These are phyloP conservation scores for Dallia pectoralis DNA, from an alignment of 2,797 vertebrate species.

Conservation along the genomic window DNA sequence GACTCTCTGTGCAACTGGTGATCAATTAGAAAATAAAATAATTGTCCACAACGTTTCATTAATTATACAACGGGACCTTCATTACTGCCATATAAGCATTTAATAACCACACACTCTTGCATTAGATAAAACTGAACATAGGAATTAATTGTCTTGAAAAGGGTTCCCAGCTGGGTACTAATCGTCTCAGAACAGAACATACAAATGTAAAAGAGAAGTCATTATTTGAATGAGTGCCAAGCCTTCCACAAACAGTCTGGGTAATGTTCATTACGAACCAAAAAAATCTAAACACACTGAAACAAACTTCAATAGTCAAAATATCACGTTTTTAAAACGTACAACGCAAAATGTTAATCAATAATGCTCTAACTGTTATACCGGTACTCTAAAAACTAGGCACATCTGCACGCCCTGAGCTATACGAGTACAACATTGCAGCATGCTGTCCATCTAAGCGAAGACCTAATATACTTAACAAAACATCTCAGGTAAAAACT, in stretches of 20 bases:
- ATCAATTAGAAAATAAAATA: not conserved
- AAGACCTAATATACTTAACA: not conserved
- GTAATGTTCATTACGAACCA: not conserved
- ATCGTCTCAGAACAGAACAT: slow-evolving; percentile 8
- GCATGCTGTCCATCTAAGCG: not conserved
- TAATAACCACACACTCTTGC: not conserved
- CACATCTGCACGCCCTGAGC: too few species aligned
- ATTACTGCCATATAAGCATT: slow-evolving; percentile 9
- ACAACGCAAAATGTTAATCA: too few species aligned
- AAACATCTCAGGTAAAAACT: not conserved
- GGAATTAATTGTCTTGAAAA: slow-evolving; percentile 10
- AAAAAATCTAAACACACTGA: not conserved
- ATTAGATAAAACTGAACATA: slow-evolving; percentile 7
- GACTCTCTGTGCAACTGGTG: not conserved
- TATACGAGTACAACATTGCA: not conserved
- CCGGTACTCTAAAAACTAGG: too few species aligned
- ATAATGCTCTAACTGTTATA: too few species aligned
- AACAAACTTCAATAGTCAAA: not conserved
- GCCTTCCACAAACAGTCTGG: not conserved
- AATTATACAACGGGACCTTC: not conserved
- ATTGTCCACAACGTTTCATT: not conserved
- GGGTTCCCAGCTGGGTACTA: slow-evolving; percentile 2
- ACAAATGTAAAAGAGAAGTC: slow-evolving; percentile 1
- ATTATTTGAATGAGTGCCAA: slow-evolving; percentile 3
- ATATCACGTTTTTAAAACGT: too few species aligned